Percentiles rank a stretch among this genome's conserved stretches.
These are phyloP conservation scores for Cylindroiulus punctatus DNA, from an alignment of 2,888 invertebrate species.

Conservation along the genomic window DNA sequence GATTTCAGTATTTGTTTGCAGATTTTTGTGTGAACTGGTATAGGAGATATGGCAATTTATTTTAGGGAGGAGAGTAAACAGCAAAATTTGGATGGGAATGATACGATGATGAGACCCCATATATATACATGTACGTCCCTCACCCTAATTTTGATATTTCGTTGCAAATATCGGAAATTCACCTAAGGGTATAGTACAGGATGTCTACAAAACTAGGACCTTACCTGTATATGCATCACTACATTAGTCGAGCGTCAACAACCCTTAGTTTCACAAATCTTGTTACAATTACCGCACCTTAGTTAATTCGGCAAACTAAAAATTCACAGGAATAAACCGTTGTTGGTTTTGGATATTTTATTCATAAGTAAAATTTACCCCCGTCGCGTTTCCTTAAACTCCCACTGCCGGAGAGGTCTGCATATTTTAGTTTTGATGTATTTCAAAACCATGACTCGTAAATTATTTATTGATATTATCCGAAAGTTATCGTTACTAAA, in stretches of 20 bases:
- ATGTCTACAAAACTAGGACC: no score
- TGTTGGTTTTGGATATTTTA: constrained; percentile 1
- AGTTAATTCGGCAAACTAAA: background rate
- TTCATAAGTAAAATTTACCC: constrained; percentile 21
- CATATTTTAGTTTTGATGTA: constrained; percentile 45
- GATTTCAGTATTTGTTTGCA: background rate
- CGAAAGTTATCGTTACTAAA: constrained; percentile 47
- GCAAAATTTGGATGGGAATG: background rate
- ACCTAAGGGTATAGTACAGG: no score
- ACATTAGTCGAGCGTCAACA: no score
- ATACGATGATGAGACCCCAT: background rate
- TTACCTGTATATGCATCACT: no score
- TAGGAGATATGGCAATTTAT: background rate
- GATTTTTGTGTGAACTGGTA: background rate
- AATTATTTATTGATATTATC: constrained; percentile 47
- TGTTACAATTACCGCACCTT: no score
- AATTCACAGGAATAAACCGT: background rate
- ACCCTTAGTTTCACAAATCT: no score
- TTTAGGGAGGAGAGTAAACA: background rate
- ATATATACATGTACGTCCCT: no score
- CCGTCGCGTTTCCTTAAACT: background rate
- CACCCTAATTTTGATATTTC: background rate
- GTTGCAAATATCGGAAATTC: background rate
- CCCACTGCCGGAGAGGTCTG: background rate
- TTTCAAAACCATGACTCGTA: constrained; percentile 40